These are phyloP conservation scores for Mimachlamys varia DNA, from an alignment of 2,888 invertebrate genomes.

Conservation along the genomic window DNA sequence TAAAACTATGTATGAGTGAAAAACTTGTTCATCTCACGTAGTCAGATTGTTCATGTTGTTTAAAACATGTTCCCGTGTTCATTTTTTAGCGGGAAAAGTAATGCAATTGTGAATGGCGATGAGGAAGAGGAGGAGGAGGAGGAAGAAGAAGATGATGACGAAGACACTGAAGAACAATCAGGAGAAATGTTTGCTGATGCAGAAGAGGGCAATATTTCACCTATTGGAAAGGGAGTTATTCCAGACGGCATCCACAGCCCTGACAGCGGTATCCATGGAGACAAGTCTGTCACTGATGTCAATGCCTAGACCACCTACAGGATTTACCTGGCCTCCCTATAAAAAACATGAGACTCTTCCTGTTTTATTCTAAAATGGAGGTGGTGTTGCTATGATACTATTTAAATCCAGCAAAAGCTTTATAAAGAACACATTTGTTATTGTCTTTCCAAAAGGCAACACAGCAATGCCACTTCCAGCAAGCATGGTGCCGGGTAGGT, in stretches of 20 bases:
- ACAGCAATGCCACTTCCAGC: slow-evolving; percentile 27
- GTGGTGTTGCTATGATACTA: slow-evolving; percentile 22
- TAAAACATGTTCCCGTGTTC: slow-evolving; percentile 13
- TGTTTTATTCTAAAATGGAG: slow-evolving; percentile 15
- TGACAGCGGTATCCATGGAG: slow-evolving; percentile 67
- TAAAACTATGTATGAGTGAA: too few species aligned
- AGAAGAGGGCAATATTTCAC: slow-evolving; percentile 59
- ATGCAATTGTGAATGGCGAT: slow-evolving; percentile 39
- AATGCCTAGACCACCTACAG: slow-evolving; percentile 47
- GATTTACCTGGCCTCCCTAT: background rate
- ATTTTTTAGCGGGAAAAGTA: slow-evolving; percentile 45
- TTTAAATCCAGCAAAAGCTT: slow-evolving; percentile 36
- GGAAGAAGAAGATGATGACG: slow-evolving; percentile 58
- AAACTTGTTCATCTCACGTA: too few species aligned
- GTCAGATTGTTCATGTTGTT: too few species aligned
- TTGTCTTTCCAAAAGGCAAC: slow-evolving; percentile 17
- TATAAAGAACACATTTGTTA: slow-evolving; percentile 28
- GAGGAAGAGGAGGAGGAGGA: slow-evolving; percentile 55
- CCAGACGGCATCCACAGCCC: slow-evolving; percentile 64
- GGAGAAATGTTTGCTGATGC: slow-evolving; percentile 62
- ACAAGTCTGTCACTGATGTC: slow-evolving; percentile 64
- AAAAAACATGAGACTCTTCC: slow-evolving; percentile 9
- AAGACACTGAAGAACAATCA: slow-evolving; percentile 54
- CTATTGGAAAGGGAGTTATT: slow-evolving; percentile 55
- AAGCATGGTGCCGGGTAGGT: slow-evolving; percentile 38